Evolutionary conservation across 2,113 vertebrate genomes (phyloP).

Genomic region (Cisticola juncidis): DNA sequence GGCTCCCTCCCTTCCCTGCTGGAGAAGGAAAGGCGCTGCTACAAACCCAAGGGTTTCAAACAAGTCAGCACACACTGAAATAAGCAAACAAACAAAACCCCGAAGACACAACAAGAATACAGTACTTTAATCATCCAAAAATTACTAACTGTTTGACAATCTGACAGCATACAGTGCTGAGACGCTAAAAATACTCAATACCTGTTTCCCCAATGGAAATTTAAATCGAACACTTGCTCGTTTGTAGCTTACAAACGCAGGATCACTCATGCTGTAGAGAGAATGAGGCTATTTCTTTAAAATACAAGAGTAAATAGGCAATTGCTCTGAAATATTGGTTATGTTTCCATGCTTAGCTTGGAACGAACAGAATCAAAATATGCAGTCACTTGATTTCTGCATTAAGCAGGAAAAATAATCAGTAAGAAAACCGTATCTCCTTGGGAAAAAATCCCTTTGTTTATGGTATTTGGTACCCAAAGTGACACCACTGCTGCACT

Average conservation of each 20-base stretch:
- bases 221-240: not conserved
- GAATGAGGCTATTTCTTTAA: not conserved
- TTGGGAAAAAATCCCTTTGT: not conserved
- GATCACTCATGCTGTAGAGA: slow-evolving; percentile 12
- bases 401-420: not conserved
- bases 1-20: accelerated
- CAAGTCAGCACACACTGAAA: accelerated
- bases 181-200: not conserved
- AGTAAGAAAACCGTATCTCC: not conserved
- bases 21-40: accelerated
- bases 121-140: slow-evolving; percentile 5
- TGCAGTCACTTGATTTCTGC: not conserved
- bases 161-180: slow-evolving; percentile 24
- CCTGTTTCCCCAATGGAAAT: slow-evolving; percentile 35
- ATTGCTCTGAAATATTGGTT: not conserved
- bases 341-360: not conserved
- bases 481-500: not conserved
- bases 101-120: not conserved
- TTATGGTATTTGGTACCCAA: not conserved
- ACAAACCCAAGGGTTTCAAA: accelerated
- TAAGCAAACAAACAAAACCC: not conserved
- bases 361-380: not conserved
- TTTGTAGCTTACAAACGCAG: slow-evolving; percentile 24
- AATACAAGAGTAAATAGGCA: slow-evolving; percentile 1
- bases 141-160: slow-evolving; percentile 32